phyloP scores from a whole-genome alignment of 2,797 vertebrate genomes.

The Erpetoichthys calabaricus region DNA sequence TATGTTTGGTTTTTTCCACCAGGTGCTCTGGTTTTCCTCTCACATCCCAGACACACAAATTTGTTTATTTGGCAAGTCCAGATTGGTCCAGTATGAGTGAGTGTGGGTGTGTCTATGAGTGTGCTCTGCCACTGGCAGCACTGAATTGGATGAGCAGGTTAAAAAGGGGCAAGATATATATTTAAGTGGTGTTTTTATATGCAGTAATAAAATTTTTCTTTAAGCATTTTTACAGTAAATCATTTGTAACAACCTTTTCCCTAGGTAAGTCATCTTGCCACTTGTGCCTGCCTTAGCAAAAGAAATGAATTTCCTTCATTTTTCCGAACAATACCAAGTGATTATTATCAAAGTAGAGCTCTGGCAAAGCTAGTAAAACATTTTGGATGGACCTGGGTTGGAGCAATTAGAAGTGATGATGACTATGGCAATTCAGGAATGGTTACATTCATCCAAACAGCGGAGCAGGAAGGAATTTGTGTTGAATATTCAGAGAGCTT shows the following conservation, averaged over 20 bases:
- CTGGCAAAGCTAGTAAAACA: constrained; percentile 46
- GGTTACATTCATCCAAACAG: constrained; percentile 34
- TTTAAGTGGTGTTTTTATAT: too few species aligned
- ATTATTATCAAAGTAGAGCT: constrained; percentile 52
- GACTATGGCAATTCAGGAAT: constrained; percentile 48
- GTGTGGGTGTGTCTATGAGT: too few species aligned
- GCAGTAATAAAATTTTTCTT: too few species aligned
- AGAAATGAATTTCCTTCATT: constrained; percentile 47
- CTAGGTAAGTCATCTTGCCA: constrained; percentile 58
- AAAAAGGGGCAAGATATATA: too few species aligned
- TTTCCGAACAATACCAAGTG: constrained; percentile 57
- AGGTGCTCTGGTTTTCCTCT: too few species aligned
- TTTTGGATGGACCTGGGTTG: constrained; percentile 57
- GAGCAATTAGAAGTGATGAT: constrained; percentile 43
- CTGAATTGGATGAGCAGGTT: too few species aligned
- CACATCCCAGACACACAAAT: too few species aligned
- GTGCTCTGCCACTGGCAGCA: too few species aligned
- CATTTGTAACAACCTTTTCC: background rate
- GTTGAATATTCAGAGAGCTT: constrained; percentile 49
- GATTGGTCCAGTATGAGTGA: too few species aligned
- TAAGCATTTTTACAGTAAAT: background rate
- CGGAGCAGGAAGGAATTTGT: constrained; percentile 46
- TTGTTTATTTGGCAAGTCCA: too few species aligned
- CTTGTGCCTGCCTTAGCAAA: constrained; percentile 52
- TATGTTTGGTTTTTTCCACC: too few species aligned